Evolutionary conservation across 2,113 vertebrate genomes (phyloP), one percentile per base, ranked within the genome.

Genomic region (Scartelaos histophorus): DNA sequence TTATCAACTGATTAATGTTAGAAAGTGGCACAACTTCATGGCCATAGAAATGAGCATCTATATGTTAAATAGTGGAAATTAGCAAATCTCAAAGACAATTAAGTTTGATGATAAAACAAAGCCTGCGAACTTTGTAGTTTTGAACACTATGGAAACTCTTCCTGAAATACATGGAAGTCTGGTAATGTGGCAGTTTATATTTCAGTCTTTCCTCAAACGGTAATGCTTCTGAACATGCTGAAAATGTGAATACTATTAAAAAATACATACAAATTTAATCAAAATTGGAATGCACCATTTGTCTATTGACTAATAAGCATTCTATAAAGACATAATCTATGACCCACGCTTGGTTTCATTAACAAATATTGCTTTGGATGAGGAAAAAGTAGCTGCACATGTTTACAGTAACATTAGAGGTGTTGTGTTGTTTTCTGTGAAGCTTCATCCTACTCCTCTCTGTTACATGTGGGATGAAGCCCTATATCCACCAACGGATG

Each of bases 1-100:
- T 79, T 74, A 80, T 81, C 62, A 83, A 43, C 34, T 68, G 71
- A 74, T 15, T 58, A 5, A 22, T 4, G 24, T 58, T 13, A 70
- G 58, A 78, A 70, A 67, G 53, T 24, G 35, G 47, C 67, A 54
- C 67, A 70, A 46, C 22, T 34, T 74, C 61, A 72, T 79, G 38
- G 21, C 54, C 46, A 51, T 6, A 13, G 69, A 76, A 74, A 70
- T 76, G 62, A 72, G 46, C 29, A 49, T 65, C n/a, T 17, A n/a
- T 38, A 34, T 64, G 5, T n/a, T n/a, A n/a, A n/a, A n/a, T n/a
- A n/a, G n/a, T n/a, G n/a, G n/a, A n/a, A n/a, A n/a, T n/a, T n/a
- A n/a, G n/a, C n/a, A n/a, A n/a, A n/a, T n/a, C n/a, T n/a, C n/a
- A n/a, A n/a, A n/a, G n/a, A n/a, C n/a, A n/a, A n/a, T n/a, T n/a